Evolutionary conservation across 2,797 vertebrate species (phyloP).

Genomic region (Oreonectes daqikongensis): DNA sequence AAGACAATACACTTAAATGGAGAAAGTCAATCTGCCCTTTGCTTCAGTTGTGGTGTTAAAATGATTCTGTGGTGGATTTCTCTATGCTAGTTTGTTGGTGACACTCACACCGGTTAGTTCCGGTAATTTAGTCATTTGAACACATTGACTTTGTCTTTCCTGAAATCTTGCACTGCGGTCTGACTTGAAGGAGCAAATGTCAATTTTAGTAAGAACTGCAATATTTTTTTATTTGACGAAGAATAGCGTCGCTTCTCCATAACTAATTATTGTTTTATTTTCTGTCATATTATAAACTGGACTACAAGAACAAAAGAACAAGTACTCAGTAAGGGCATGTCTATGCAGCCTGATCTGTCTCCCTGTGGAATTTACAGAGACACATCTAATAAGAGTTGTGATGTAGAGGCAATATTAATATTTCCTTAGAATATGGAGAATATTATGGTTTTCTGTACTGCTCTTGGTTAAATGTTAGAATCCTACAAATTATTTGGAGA

Average conservation of each 20-base stretch:
- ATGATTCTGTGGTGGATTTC: constrained; percentile 48
- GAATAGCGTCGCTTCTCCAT: constrained; percentile 3
- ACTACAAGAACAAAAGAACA: neutral
- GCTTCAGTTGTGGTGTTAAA: constrained; percentile 52
- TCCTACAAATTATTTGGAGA: constrained; percentile 4
- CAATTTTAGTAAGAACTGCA: constrained; percentile 29
- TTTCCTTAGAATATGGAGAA: constrained; percentile 7
- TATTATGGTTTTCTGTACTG: constrained; percentile 14
- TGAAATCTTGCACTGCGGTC: constrained; percentile 42
- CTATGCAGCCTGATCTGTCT: constrained; percentile 15
- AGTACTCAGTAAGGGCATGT: constrained; percentile 14
- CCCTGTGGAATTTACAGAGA: constrained; percentile 31
- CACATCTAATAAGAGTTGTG: constrained; percentile 22
- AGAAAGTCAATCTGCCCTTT: constrained; percentile 48
- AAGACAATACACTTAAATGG: constrained; percentile 54
- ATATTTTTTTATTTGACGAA: constrained; percentile 1
- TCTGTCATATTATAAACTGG: constrained; percentile 6
- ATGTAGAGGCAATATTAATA: constrained; percentile 15
- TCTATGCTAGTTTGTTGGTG: constrained; percentile 49
- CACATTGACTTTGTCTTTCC: constrained; percentile 48
- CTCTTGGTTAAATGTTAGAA: constrained; percentile 16
- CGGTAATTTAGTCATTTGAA: constrained; percentile 38
- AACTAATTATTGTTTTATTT: constrained; percentile 2
- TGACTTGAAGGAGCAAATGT: neutral
- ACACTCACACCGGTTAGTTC: constrained; percentile 50